phyloP scores from a whole-genome alignment of 2,113 vertebrate genomes.

The Paradisaea rubra region DNA sequence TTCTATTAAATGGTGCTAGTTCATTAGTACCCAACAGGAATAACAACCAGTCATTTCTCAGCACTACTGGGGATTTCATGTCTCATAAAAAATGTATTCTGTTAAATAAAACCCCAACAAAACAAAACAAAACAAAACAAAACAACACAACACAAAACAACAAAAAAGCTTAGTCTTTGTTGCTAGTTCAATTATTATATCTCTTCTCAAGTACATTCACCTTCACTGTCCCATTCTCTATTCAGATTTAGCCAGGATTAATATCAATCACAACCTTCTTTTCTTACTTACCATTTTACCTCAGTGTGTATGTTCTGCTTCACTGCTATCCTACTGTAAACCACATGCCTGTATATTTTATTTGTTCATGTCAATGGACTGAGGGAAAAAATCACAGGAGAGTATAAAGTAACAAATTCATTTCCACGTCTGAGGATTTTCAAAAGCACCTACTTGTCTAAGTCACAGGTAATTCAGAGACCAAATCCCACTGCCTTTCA shows the following conservation, averaged over 20 bases:
- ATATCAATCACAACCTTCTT: conserved; percentile 21
- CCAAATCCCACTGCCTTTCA: neutral
- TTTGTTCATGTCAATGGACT: neutral
- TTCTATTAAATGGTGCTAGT: neutral
- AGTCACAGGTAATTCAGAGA: neutral
- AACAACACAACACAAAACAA: neutral
- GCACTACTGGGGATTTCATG: neutral
- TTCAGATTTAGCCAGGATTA: neutral
- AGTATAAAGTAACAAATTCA: neutral
- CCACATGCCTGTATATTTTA: neutral
- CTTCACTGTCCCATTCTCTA: neutral
- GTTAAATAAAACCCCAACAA: neutral
- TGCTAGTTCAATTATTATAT: neutral
- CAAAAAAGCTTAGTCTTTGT: neutral
- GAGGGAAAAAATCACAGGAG: neutral
- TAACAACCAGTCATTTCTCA: neutral
- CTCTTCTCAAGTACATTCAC: neutral
- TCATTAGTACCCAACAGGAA: neutral
- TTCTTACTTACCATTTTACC: neutral
- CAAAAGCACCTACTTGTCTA: neutral
- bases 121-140: neutral
- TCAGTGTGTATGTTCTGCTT: neutral
- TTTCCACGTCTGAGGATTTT: neutral
- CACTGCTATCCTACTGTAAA: neutral
- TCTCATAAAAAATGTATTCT: neutral